Evolutionary conservation across 2,113 vertebrate genomes (phyloP).

Genomic region (Cynoglossus semilaevis): DNA sequence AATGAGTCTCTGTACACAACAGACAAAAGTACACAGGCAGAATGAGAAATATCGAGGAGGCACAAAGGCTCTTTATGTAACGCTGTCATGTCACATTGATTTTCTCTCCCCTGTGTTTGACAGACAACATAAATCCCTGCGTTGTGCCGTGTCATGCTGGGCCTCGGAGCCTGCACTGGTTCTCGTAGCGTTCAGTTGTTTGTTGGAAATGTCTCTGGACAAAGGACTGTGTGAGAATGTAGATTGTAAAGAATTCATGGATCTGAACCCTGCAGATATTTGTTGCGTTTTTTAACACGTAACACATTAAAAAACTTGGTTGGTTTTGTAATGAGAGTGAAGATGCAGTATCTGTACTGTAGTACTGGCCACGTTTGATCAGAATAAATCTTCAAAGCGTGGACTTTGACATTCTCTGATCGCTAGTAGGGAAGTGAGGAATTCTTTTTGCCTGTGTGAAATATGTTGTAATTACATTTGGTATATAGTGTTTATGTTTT

Average conservation of each 20-base stretch:
- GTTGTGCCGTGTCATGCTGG: constrained; percentile 61
- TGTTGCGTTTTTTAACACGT: constrained; percentile 34
- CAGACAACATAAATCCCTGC: constrained; percentile 67
- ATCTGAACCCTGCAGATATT: constrained; percentile 16
- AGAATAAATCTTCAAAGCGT: neutral
- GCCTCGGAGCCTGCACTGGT: constrained; percentile 38
- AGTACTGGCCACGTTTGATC: constrained; percentile 23
- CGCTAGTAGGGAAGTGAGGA: too few species aligned
- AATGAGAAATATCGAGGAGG: constrained; percentile 60
- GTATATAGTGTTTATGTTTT: too few species aligned
- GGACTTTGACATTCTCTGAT: too few species aligned
- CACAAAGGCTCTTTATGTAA: constrained; percentile 73
- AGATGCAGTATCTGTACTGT: constrained; percentile 4
- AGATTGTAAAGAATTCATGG: constrained; percentile 38
- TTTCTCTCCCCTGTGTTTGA: constrained; percentile 61
- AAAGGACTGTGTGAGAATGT: constrained; percentile 16
- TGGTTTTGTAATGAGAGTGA: constrained; percentile 16
- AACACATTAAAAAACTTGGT: constrained; percentile 25
- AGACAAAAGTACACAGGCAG: constrained; percentile 64
- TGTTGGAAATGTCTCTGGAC: constrained; percentile 43
- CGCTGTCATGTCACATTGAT: constrained; percentile 69
- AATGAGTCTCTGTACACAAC: constrained; percentile 50
- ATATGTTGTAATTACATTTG: too few species aligned
- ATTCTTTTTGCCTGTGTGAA: too few species aligned
- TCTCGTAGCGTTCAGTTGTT: constrained; percentile 38